Conservation (phyloP, 2,888 invertebrate genomes). For the Drosophila nigritarsus region DNA sequence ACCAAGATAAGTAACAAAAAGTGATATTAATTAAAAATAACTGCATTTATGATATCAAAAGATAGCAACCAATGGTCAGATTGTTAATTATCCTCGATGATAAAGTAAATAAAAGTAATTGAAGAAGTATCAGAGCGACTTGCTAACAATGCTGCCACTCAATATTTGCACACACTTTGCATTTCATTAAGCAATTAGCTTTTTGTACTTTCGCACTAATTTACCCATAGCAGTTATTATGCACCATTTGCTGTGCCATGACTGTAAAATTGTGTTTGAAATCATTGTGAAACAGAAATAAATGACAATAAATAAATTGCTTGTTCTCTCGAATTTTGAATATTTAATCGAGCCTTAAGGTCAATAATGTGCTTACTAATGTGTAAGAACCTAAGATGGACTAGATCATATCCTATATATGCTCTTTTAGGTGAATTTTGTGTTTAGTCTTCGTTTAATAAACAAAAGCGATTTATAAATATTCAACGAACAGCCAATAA, state of each 20-base stretch:
- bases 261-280: background rate
- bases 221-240: background rate
- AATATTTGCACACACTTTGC: slow-evolving; percentile 12
- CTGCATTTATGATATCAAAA: background rate
- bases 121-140: background rate
- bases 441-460: too few species aligned
- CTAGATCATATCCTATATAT: background rate
- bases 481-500: background rate
- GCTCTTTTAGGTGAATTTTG: background rate
- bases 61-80: background rate
- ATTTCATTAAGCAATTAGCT: slow-evolving; percentile 9
- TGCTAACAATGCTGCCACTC: background rate
- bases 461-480: background rate
- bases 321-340: slow-evolving; percentile 10
- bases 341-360: slow-evolving; percentile 13
- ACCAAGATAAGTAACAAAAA: background rate
- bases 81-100: slow-evolving; percentile 1
- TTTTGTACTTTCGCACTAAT: slow-evolving; percentile 6
- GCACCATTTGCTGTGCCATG: background rate
- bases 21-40: background rate
- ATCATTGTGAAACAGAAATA: background rate
- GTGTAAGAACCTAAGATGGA: background rate
- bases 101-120: background rate
- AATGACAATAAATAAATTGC: slow-evolving; percentile 7
- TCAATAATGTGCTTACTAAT: slow-evolving; percentile 3